Percentiles rank a stretch among this genome's conserved stretches.
phyloP scores from a whole-genome alignment of 2,113 vertebrate genomes.

The Oophaga pumilio region DNA sequence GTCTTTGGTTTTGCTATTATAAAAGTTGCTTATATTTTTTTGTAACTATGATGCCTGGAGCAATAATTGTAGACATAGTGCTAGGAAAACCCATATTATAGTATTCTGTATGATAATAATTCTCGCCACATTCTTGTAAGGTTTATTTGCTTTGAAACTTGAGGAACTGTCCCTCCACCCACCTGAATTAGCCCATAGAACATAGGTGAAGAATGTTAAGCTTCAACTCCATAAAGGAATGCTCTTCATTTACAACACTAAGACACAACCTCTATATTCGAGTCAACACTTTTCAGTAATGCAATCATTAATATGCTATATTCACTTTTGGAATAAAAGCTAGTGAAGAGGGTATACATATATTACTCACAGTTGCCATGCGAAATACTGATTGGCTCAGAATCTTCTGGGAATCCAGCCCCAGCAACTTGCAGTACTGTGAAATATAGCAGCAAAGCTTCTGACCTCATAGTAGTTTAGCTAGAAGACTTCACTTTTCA shows the following conservation, averaged over 20 bases:
- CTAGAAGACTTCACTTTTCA: constrained; percentile 80
- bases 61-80: not conserved
- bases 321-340: not conserved
- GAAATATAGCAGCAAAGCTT: constrained; percentile 96
- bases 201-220: not conserved
- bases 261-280: not conserved
- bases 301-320: not conserved
- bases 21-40: too few species aligned
- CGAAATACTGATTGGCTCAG: constrained; percentile 98
- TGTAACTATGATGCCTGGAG: not conserved
- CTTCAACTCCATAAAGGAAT: constrained; percentile 12
- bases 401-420: constrained; percentile 98
- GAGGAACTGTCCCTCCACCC: not conserved
- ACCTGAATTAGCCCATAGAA: not conserved
- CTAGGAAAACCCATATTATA: not conserved
- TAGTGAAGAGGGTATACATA: not conserved
- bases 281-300: not conserved
- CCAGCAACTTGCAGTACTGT: constrained; percentile 91
- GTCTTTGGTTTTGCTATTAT: too few species aligned
- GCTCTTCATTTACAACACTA: not conserved
- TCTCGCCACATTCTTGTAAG: not conserved
- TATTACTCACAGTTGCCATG: constrained; percentile 98
- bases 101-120: not conserved
- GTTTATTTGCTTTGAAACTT: not conserved
- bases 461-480: constrained; percentile 96